Base-by-base conservation (phyloP, 1,140 invertebrate species). In the Atta texana region DNA sequence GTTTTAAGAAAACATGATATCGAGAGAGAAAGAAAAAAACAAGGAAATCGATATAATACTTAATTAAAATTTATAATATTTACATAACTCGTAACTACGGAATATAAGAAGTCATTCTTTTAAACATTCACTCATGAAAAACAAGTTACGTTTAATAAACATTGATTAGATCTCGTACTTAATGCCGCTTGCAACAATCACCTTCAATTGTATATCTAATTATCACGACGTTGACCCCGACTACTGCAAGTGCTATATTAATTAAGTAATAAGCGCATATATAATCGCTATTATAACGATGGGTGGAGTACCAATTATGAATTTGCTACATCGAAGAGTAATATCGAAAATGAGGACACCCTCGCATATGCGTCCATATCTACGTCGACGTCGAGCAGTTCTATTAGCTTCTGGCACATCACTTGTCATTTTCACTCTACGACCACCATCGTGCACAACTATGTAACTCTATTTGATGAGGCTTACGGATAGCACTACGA, bases 351-450 rank as follows among this genome's bases (percentile, higher is more conserved):
- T 71, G 66, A 57, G 66, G 51, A 57, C 66, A 72, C 1, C n/a
- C 51, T 72, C 39, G 51, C 66, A 8, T 31, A 24, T 2, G 66
- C 18, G 63, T 34, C 21, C 16, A 34, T 57, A 57, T 24, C 51
- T 57, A 72, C 28, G 53, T 44, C 51, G 24, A 16, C n/a, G 53
- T 44, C 51, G 24, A 31, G 68, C 28, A 49, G 55, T 82, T 82
- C 80, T 74, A 82, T 74, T 82, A 74, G 80, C 39, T 24, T 14
- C 55, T 18, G 28, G 53, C 68, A 74, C 68, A 74, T 82, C 80
- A 82, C 55, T 82, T 82, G 78, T 82, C 80, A 82, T 82, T 72
- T 82, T 74, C 80, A 74, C 80, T 82, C 51, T 59, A 61, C 10
- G 57, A 53, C 28, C 55, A 82, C 39, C 69, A 39, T 59, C 53